These are phyloP conservation scores for Centropyge bicolor DNA, from an alignment of 2,797 vertebrate genomes.

Conservation along the genomic window DNA sequence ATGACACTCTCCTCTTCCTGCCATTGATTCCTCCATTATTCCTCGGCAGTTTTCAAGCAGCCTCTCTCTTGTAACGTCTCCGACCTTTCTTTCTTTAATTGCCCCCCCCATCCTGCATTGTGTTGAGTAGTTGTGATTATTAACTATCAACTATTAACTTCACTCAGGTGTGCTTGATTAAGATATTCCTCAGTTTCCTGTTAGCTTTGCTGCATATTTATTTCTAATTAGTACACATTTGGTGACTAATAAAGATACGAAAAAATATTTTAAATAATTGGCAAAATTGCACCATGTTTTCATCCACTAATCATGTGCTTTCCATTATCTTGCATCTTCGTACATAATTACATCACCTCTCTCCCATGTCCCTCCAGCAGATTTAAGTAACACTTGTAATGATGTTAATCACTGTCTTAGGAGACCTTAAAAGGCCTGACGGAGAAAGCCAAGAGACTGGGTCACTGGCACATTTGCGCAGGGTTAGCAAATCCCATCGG, in stretches of 20 bases:
- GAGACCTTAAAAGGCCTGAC: constrained; percentile 52
- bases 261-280: not conserved
- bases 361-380: constrained; percentile 9
- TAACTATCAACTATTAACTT: too few species aligned
- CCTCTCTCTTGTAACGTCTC: not conserved
- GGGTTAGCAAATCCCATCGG: constrained; percentile 61
- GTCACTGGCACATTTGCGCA: constrained; percentile 65
- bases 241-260: not conserved
- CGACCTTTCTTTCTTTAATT: not conserved
- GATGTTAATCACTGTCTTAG: constrained; percentile 66
- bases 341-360: constrained; percentile 11
- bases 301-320: not conserved
- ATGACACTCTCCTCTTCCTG: constrained; percentile 53
- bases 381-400: constrained; percentile 62
- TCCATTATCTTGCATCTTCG: not conserved
- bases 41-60: constrained; percentile 22
- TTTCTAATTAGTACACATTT: not conserved
- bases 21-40: constrained; percentile 53
- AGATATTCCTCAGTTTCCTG: not conserved
- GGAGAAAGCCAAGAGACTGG: constrained; percentile 57
- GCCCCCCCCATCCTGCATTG: too few species aligned
- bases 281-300: not conserved
- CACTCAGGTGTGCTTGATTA: not conserved
- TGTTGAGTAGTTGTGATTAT: too few species aligned
- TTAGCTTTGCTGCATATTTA: not conserved